Evolutionary conservation across 2,888 invertebrate genomes (phyloP).

Genomic region (Cepaea hortensis): DNA sequence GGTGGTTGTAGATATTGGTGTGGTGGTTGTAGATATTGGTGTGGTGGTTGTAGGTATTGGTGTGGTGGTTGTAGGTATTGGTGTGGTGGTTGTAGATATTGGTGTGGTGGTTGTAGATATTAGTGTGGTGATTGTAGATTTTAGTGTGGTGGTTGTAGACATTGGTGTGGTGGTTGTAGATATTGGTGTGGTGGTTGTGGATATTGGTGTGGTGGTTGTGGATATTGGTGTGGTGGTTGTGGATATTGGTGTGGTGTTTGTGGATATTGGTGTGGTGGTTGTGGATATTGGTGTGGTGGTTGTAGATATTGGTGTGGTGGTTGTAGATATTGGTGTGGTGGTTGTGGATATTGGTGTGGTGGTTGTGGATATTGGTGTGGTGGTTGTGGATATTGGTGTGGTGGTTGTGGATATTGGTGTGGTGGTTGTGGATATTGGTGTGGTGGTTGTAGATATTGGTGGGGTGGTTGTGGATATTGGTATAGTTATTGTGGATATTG

Average conservation of each 20-base stretch:
- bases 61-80: not conserved
- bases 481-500: not conserved
- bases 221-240: not conserved
- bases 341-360: not conserved
- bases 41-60: not conserved
- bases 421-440: not conserved
- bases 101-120: not conserved
- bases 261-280: too few species aligned
- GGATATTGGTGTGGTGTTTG: slow-evolving; percentile 7
- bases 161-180: not conserved
- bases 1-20: too few species aligned
- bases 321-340: too few species aligned
- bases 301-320: too few species aligned
- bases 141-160: too few species aligned
- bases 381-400: slow-evolving; percentile 11
- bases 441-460: not conserved
- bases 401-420: slow-evolving; percentile 22
- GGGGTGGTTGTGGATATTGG: slow-evolving; percentile 11
- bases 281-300: not conserved
- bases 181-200: too few species aligned
- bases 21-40: too few species aligned
- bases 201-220: too few species aligned
- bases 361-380: slow-evolving; percentile 6
- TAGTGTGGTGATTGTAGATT: not conserved
- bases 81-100: not conserved